A percentile compares a stretch with the other conserved stretches of the same genome.
Evolutionary conservation across 30 jellyfish, hydroid and myxozoan genomes (phyloP).

Genomic region (Aurelia sp.): DNA sequence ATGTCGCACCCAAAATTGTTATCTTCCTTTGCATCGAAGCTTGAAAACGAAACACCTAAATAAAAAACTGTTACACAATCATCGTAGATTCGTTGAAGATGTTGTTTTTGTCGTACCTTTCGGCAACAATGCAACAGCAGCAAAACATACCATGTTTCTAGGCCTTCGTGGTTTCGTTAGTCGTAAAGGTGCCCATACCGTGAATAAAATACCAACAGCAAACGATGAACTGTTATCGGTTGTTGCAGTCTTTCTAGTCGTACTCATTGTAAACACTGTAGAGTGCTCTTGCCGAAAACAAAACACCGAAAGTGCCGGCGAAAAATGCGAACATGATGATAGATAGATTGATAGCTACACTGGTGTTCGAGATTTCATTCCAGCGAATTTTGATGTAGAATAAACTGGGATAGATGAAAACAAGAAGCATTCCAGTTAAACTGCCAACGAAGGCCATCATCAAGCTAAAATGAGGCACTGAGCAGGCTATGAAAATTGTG

Average conservation of each 20-base stretch:
- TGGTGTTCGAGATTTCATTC: constrained; percentile 72
- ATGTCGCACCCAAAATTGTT: too few relatives aligned
- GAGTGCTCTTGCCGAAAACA: constrained; percentile 87
- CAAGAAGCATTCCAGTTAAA: constrained; percentile 86
- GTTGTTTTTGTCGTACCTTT: too few relatives aligned
- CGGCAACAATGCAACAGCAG: too few relatives aligned
- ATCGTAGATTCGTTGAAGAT: too few relatives aligned
- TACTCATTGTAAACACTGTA: constrained; percentile 91
- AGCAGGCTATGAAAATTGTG: constrained; percentile 76
- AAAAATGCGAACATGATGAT: constrained; percentile 81
- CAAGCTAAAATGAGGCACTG: constrained; percentile 94
- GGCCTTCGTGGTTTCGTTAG: too few relatives aligned
- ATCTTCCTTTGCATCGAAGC: too few relatives aligned
- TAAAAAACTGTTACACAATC: too few relatives aligned
- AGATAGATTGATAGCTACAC: constrained; percentile 70
- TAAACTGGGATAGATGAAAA: constrained; percentile 81
- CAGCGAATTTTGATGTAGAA: constrained; percentile 88
- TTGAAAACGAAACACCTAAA: too few relatives aligned
- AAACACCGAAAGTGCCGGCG: constrained; percentile 88
- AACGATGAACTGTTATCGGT: too few relatives aligned
- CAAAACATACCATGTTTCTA: too few relatives aligned
- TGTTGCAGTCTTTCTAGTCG: constrained; percentile 13
- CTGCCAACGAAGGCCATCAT: constrained; percentile 98
- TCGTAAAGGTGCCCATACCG: too few relatives aligned
- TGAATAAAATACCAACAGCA: too few relatives aligned